phyloP scores from a whole-genome alignment of 2,797 vertebrate species.

The Syngnathus acus region DNA sequence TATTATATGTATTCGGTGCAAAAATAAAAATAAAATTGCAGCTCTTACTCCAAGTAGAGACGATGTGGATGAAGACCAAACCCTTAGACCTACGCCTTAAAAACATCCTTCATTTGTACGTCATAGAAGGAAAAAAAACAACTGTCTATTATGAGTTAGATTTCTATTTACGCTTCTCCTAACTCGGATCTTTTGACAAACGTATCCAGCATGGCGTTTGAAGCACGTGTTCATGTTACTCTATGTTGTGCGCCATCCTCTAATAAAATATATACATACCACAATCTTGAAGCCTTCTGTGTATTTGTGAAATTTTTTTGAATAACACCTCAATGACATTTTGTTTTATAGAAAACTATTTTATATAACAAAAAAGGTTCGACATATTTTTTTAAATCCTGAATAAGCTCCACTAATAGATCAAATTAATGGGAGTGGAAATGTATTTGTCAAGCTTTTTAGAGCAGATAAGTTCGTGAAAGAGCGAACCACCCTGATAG shows the following conservation, averaged over 20 bases:
- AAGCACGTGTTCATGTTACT: conserved; percentile 47
- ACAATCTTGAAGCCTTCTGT: conserved; percentile 3
- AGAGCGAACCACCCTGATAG: conserved; percentile 53
- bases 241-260: conserved; percentile 37
- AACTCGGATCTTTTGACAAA: conserved; percentile 23
- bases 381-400: background rate
- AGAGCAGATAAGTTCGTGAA: conserved; percentile 56
- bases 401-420: background rate
- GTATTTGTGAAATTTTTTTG: background rate
- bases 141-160: conserved; percentile 19
- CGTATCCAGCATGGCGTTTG: conserved; percentile 37
- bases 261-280: conserved; percentile 49
- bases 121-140: conserved; percentile 9
- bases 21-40: conserved; percentile 8
- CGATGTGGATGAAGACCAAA: conserved; percentile 40
- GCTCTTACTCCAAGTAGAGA: conserved; percentile 14
- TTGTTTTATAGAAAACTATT: background rate
- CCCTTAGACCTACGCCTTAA: conserved; percentile 40
- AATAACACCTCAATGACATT: background rate
- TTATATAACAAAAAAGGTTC: no score
- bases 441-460: conserved; percentile 24
- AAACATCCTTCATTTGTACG: conserved; percentile 16
- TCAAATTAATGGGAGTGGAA: background rate
- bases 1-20: conserved; percentile 19
- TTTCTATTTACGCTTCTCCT: conserved; percentile 30